Conservation (phyloP, 2,888 invertebrate genomes). For the Lagria hirta region DNA sequence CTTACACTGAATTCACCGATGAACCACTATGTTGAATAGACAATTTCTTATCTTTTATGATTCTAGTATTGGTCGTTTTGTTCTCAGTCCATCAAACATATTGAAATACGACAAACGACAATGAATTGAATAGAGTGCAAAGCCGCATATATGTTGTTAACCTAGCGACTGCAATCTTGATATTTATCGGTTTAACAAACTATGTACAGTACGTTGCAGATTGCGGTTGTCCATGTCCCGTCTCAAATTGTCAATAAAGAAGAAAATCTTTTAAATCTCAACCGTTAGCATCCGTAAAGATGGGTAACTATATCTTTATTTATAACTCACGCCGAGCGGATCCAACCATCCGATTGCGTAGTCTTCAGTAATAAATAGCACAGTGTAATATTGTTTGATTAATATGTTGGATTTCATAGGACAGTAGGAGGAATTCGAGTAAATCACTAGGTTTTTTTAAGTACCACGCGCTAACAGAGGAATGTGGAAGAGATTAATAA, state of each 20-base stretch:
- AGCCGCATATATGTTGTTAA: constrained; percentile 8
- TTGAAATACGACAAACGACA: too few relatives aligned
- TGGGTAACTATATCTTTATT: constrained; percentile 47
- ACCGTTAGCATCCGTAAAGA: constrained; percentile 39
- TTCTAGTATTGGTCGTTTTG: too few relatives aligned
- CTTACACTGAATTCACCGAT: too few relatives aligned
- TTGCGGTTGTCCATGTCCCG: constrained; percentile 37
- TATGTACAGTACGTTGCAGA: constrained; percentile 38
- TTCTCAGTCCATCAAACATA: too few relatives aligned
- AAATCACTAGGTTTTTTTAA: constrained; percentile 30
- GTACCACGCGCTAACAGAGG: constrained; percentile 28
- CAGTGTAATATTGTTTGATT: constrained; percentile 38
- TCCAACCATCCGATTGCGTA: constrained; percentile 37
- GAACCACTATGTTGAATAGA: too few relatives aligned
- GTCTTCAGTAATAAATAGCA: constrained; percentile 37
- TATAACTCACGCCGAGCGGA: constrained; percentile 42
- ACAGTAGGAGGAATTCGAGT: constrained; percentile 35
- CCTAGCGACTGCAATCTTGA: constrained; percentile 31
- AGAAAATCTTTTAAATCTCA: constrained; percentile 39
- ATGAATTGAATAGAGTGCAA: constrained; percentile 2
- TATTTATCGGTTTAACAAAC: constrained; percentile 41
- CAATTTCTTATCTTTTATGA: too few relatives aligned
- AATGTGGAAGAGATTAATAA: constrained; percentile 37
- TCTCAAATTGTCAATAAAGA: constrained; percentile 43
- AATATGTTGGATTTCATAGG: constrained; percentile 37